Conservation (phyloP, 2,797 vertebrate genomes). For the Sebastes diaconus region DNA sequence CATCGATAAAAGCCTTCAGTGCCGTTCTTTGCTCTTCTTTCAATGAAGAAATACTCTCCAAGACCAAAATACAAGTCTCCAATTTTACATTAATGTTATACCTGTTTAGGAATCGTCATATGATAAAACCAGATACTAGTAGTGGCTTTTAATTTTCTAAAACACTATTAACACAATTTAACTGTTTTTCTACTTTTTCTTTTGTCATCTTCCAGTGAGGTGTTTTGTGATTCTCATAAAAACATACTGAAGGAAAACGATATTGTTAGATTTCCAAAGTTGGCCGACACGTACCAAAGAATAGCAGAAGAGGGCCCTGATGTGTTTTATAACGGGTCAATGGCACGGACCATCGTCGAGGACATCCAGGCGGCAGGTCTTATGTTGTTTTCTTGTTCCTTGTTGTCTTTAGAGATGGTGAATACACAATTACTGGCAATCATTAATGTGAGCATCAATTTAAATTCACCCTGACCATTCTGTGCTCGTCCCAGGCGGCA, state of each 20-base stretch:
- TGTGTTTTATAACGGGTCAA: constrained; percentile 83
- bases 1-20: no score
- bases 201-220: constrained; percentile 72
- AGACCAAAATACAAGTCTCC: no score
- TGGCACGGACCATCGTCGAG: constrained; percentile 87
- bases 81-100: no score
- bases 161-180: background rate
- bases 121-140: background rate
- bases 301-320: constrained; percentile 85
- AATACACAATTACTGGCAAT: background rate
- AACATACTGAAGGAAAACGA: constrained; percentile 86
- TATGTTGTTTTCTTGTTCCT: background rate
- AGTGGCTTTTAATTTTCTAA: background rate
- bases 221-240: constrained; percentile 82
- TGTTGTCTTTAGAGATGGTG: background rate
- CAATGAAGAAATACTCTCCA: no score
- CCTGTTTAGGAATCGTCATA: no score
- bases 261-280: constrained; percentile 78
- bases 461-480: constrained; percentile 8
- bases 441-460: background rate
- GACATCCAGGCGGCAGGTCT: constrained; percentile 90
- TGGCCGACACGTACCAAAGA: constrained; percentile 84
- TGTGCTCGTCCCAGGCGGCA: constrained; percentile 85
- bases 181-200: background rate
- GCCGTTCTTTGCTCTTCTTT: no score